Conservation (phyloP, 2,113 vertebrate genomes). For the Rhinopomastus cyanomelas region DNA sequence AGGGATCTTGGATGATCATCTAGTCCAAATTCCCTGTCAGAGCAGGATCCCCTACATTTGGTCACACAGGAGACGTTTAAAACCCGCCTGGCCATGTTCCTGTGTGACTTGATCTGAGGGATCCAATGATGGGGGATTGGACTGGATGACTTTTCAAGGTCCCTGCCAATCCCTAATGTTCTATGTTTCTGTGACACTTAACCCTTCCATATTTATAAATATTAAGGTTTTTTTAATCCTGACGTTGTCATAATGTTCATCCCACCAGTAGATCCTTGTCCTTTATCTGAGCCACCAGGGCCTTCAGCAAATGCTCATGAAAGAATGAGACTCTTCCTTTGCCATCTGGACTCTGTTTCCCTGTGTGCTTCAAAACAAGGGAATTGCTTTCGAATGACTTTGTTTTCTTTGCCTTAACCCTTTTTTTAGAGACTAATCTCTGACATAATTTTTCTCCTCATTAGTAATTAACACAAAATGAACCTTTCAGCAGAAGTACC, state of each 20-base stretch:
- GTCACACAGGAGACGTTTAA: no score
- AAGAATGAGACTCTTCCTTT: conserved; percentile 65
- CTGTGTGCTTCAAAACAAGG: conserved; percentile 3
- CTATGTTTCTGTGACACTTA: no score
- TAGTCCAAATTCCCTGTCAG: no score
- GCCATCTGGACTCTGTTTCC: conserved; percentile 39
- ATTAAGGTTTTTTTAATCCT: conserved; percentile 46
- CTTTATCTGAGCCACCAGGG: conserved; percentile 54
- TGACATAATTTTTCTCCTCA: background rate
- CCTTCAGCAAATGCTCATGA: background rate
- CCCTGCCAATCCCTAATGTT: no score
- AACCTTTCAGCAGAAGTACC: background rate
- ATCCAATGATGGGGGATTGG: no score
- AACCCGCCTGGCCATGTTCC: no score
- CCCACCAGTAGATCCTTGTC: conserved; percentile 49
- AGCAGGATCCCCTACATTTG: no score
- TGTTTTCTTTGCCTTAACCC: conserved; percentile 29
- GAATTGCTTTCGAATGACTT: conserved; percentile 43
- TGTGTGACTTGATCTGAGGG: no score
- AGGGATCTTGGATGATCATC: no score
- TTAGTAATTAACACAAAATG: background rate
- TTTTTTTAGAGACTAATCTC: background rate
- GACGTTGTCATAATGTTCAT: conserved; percentile 62
- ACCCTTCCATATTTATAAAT: no score
- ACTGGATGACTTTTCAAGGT: no score